A percentile compares a stretch with the other conserved stretches of the same genome.
phyloP scores from a whole-genome alignment of 1,140 invertebrate species.

The Leptinotarsa lineolata region DNA sequence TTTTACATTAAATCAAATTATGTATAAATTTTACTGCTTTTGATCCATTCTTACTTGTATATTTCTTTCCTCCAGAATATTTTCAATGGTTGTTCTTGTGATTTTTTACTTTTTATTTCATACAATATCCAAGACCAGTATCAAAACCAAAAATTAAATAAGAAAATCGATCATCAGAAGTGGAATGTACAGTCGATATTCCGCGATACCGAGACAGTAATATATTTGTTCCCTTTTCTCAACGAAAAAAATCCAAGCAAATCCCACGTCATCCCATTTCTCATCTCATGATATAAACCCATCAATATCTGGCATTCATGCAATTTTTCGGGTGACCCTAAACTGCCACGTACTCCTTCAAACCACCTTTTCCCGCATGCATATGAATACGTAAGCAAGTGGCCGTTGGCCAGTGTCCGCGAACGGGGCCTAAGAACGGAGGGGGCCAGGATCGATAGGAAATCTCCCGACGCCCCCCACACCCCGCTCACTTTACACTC shows the following conservation, averaged over 20 bases:
- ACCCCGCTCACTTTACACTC: constrained; percentile 49
- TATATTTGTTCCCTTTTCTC: constrained; percentile 14
- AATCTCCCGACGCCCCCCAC: constrained; percentile 30
- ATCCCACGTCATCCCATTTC: constrained; percentile 16
- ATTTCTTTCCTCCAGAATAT: too few species aligned
- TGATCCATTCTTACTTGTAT: too few species aligned
- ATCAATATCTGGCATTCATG: constrained; percentile 22
- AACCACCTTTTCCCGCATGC: constrained; percentile 28
- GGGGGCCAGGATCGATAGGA: constrained; percentile 47
- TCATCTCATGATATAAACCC: constrained; percentile 15
- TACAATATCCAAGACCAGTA: too few species aligned
- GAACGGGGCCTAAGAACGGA: constrained; percentile 30
- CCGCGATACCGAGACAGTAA: not conserved
- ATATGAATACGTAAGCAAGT: constrained; percentile 51
- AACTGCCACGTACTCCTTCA: constrained; percentile 18
- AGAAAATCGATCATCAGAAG: not conserved
- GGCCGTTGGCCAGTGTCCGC: constrained; percentile 42
- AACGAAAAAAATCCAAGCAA: constrained; percentile 8
- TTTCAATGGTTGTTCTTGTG: too few species aligned
- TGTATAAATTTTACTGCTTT: too few species aligned
- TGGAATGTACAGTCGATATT: not conserved
- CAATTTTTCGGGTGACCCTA: constrained; percentile 26
- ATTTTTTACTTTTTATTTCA: too few species aligned
- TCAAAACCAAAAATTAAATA: too few species aligned
- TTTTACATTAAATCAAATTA: too few species aligned